phyloP scores from a whole-genome alignment of 1,140 invertebrate genomes.

The Trachymyrmex cornetzi region DNA sequence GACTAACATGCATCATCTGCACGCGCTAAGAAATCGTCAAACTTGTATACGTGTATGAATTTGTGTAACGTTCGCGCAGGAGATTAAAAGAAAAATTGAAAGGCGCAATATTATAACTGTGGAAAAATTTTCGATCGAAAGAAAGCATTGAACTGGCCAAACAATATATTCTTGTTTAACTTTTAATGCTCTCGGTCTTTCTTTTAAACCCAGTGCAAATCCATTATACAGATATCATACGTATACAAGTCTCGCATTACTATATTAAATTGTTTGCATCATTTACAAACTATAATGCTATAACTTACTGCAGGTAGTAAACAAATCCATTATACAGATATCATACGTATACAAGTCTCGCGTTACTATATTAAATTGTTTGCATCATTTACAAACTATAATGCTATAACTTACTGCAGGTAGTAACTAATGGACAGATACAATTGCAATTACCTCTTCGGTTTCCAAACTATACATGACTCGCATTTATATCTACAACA shows the following conservation, averaged over 20 bases:
- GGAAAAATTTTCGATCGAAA: not conserved
- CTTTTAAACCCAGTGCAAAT: not conserved
- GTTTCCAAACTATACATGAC: conserved; percentile 43
- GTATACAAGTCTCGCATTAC: conserved; percentile 22
- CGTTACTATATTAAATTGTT: conserved; percentile 37
- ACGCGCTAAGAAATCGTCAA: conserved; percentile 21
- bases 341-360: conserved; percentile 25
- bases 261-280: conserved; percentile 38
- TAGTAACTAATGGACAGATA: conserved; percentile 39
- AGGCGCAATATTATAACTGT: not conserved
- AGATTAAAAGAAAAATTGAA: conserved; percentile 1
- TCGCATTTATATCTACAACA: conserved; percentile 43
- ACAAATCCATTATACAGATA: no score
- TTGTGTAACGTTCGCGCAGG: not conserved
- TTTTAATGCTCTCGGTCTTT: not conserved
- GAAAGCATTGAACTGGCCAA: not conserved
- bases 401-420: conserved; percentile 43
- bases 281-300: conserved; percentile 45
- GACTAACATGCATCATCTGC: conserved; percentile 33
- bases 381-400: conserved; percentile 39
- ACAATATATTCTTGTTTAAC: not conserved
- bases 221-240: not conserved
- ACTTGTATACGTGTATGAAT: conserved; percentile 2
- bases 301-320: conserved; percentile 45
- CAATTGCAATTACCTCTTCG: conserved; percentile 38